These are phyloP conservation scores for Fragum fragum DNA, from an alignment of 2,888 invertebrate species.

Conservation along the genomic window DNA sequence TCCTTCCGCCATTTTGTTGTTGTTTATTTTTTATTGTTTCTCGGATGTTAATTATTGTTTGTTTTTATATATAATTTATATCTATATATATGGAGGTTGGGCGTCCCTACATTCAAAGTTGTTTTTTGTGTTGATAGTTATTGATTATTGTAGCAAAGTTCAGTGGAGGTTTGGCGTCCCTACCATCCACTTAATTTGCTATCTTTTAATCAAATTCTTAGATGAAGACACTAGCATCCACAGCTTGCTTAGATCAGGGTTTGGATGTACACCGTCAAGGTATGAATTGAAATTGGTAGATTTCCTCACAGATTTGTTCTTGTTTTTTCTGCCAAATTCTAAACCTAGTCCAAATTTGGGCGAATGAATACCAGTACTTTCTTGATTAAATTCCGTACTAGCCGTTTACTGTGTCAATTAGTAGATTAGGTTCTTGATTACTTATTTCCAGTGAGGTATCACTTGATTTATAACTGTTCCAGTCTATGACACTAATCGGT, in stretches of 20 bases:
- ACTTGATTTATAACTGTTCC: not conserved
- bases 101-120: too few relatives aligned
- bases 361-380: not conserved
- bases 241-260: not conserved
- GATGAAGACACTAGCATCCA: not conserved
- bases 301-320: not conserved
- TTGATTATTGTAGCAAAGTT: not conserved
- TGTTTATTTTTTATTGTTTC: too few relatives aligned
- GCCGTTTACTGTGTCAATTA: not conserved
- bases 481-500: not conserved
- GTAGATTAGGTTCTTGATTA: not conserved
- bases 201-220: too few relatives aligned
- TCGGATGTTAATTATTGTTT: too few relatives aligned
- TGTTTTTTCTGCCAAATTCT: not conserved
- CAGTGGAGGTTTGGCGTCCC: constrained; percentile 2
- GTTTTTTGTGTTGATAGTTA: too few relatives aligned
- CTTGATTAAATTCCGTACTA: not conserved
- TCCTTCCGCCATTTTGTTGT: too few relatives aligned
- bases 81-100: too few relatives aligned
- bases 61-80: too few relatives aligned
- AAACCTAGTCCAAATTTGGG: not conserved
- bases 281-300: not conserved
- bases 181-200: not conserved
- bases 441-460: not conserved
- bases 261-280: not conserved